A percentile compares a stretch with the other conserved stretches of the same genome.
Evolutionary conservation across 2,113 vertebrate species (phyloP).

Genomic region (Epinephelus fuscoguttatus): DNA sequence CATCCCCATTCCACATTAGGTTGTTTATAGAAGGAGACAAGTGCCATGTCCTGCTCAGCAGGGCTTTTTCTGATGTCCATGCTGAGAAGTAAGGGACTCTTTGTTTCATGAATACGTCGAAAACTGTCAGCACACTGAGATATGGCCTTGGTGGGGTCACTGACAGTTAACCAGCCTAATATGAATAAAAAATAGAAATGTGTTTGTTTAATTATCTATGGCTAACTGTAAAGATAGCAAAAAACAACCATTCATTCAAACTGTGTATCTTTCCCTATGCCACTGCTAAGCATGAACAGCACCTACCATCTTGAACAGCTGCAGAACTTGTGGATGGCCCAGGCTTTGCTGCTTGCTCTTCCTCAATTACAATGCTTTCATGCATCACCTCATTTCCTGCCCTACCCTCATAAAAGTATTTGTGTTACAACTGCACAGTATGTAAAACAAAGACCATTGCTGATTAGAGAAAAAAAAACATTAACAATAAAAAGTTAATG

Average conservation of each 20-base stretch:
- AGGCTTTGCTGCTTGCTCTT: conserved; percentile 35
- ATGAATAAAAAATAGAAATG: neutral
- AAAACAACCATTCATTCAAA: neutral
- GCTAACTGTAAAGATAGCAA: no score
- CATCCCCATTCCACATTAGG: conserved; percentile 45
- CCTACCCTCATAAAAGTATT: conserved; percentile 15
- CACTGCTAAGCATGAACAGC: conserved; percentile 6
- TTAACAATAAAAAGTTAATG: neutral
- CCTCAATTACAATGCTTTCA: conserved; percentile 12
- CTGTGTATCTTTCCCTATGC: conserved; percentile 1
- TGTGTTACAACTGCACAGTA: neutral
- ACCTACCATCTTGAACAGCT: conserved; percentile 32
- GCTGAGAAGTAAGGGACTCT: conserved; percentile 31
- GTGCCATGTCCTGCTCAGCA: conserved; percentile 35
- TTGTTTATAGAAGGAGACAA: conserved; percentile 30
- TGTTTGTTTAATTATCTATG: no score
- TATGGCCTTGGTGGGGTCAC: conserved; percentile 10
- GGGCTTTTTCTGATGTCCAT: conserved; percentile 41
- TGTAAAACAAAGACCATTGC: neutral
- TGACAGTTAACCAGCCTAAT: conserved; percentile 15
- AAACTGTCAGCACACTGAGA: neutral
- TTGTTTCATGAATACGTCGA: neutral
- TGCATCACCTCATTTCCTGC: conserved; percentile 35
- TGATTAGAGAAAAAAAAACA: neutral
- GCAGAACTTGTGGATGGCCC: conserved; percentile 24